Base-by-base conservation (phyloP, 2,888 invertebrate genomes). In the Diarsia rubi region DNA sequence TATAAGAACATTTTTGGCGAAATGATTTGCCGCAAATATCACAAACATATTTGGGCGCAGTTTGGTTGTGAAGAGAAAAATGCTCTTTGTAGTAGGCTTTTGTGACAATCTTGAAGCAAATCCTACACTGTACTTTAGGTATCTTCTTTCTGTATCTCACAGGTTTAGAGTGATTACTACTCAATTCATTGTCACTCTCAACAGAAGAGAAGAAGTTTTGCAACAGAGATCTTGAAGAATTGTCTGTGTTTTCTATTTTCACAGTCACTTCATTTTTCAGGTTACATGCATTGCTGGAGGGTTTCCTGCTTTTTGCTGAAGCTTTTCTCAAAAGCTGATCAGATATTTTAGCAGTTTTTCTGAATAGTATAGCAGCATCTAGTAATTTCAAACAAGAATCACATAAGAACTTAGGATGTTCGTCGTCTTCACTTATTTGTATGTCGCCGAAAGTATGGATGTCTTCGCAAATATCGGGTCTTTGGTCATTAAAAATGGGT, bases 1-100 rank as follows among this genome's bases (percentile, higher is more conserved):
- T 89, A 68, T 93, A 93, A 0, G 93, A 91, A 84, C 93, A 92
- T 70, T 91, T 83, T 47, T 91, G 83, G 37, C 93, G 84, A 76
- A 93, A 94, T 24, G 91, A 91, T 77, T 93, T 94, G 0, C 94
- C 94, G 82, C 94, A 94, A 0, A 94, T 82, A 76, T 94, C 94
- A 85, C 94, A 94, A 1, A 94, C 89, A 88, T 91, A 93, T 65
- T 92, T 92, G 24, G 73, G 60, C 31, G 57, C 66, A 45, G 73
- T 52, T 52, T 65, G 62, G 27, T 94, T 92, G 86, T 93, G 93
- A 88, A 79, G 70, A 21, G 69, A 63, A 67, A 67, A 75, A 70
- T 79, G 80, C 47, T 79, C 80, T 42, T 79, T 80, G n/a, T 67
- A 78, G 66, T 78, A 78, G 11, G 78, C 62, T 67, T 54, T 78